A percentile compares a stretch with the other conserved stretches of the same genome.
Evolutionary conservation across 2,888 invertebrate genomes (phyloP).

Genomic region (Sepiola atlantica): DNA sequence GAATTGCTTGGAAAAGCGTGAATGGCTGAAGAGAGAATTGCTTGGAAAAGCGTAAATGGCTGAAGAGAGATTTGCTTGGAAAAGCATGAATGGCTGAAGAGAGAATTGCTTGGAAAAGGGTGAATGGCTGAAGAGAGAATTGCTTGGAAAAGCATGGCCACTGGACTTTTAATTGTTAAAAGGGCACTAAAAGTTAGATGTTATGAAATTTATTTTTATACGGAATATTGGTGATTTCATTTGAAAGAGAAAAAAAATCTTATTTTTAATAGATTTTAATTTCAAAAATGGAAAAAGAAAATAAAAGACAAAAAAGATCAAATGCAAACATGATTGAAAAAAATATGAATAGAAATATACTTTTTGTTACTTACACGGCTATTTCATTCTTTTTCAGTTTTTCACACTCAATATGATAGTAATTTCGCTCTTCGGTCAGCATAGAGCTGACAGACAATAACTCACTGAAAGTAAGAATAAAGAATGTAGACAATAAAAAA

Average conservation of each 20-base stretch:
- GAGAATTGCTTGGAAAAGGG: too few species aligned
- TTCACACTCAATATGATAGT: constrained; percentile 72
- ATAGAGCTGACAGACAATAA: constrained; percentile 70
- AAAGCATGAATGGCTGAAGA: too few species aligned
- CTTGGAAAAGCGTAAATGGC: too few species aligned
- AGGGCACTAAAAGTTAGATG: too few species aligned
- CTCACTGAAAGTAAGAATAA: constrained; percentile 57
- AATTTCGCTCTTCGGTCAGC: constrained; percentile 71
- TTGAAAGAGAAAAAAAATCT: not conserved
- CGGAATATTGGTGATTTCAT: not conserved
- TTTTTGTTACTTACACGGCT: constrained; percentile 65
- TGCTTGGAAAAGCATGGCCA: too few species aligned
- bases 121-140: too few species aligned
- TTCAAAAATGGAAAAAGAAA: not conserved
- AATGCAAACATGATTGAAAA: not conserved
- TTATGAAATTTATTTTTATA: not conserved
- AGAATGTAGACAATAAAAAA: not conserved
- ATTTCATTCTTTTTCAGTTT: constrained; percentile 70
- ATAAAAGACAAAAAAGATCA: too few species aligned
- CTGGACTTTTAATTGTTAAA: too few species aligned
- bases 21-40: too few species aligned
- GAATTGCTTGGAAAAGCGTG: too few species aligned
- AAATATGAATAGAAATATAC: not conserved
- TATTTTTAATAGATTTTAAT: not conserved
- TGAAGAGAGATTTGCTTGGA: too few species aligned